Evolutionary conservation across 2,113 vertebrate genomes (phyloP).

Genomic region (Microcebus griseorufus): DNA sequence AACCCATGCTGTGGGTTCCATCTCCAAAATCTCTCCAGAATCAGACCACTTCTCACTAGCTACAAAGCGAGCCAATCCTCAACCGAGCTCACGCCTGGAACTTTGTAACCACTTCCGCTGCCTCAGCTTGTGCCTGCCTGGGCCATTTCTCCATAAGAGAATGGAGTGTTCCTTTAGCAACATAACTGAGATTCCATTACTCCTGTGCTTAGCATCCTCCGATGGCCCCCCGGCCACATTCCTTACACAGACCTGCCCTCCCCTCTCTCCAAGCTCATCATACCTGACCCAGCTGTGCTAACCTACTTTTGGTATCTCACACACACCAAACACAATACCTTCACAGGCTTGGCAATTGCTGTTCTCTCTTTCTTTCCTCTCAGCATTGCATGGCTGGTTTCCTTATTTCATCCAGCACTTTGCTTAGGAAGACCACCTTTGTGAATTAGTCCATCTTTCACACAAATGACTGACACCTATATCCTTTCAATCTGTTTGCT

Average conservation of each 20-base stretch:
- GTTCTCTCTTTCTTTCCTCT: not conserved
- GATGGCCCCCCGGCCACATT: fast-evolving
- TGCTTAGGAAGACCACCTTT: not conserved
- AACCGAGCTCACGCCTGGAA: not conserved
- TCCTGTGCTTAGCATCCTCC: not conserved
- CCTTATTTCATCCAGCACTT: not conserved
- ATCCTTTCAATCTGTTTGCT: not conserved
- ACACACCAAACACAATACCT: fast-evolving
- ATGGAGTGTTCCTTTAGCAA: fast-evolving
- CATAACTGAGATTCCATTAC: not conserved
- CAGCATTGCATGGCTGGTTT: fast-evolving
- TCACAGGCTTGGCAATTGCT: fast-evolving
- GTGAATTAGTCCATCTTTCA: not conserved
- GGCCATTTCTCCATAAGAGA: not conserved
- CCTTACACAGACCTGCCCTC: not conserved
- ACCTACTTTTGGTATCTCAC: not conserved
- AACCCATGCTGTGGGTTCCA: not conserved
- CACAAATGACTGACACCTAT: not conserved
- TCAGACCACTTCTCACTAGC: not conserved
- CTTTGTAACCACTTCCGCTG: not conserved
- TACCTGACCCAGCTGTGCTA: fast-evolving
- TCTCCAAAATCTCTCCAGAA: not conserved
- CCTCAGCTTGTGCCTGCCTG: not conserved
- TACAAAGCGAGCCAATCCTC: fast-evolving
- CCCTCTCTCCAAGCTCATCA: not conserved